Conservation (phyloP, 2,888 invertebrate species). For the Drosophila austrosaltans region DNA sequence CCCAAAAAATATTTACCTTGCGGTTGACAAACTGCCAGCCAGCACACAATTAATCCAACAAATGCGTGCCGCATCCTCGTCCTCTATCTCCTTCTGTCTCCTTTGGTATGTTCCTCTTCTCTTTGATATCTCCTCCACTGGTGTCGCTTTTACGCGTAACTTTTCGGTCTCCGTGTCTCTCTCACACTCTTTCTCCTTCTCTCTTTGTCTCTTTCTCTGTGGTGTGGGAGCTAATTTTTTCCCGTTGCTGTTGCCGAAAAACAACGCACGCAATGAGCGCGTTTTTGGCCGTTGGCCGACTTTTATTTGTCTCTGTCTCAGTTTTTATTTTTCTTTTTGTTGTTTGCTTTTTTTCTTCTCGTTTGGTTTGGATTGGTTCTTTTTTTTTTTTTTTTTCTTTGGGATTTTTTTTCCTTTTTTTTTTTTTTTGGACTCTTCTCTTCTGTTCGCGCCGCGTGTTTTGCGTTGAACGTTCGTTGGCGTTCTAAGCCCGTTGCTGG, state of each 20-base stretch:
- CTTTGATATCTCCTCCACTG: too few relatives aligned
- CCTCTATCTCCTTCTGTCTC: not conserved
- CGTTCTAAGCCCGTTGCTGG: slow-evolving; percentile 67
- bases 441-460: slow-evolving; percentile 49
- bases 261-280: slow-evolving; percentile 73
- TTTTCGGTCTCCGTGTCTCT: not conserved
- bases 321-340: slow-evolving; percentile 45
- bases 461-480: slow-evolving; percentile 59
- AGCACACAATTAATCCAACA: slow-evolving; percentile 78
- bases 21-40: slow-evolving; percentile 78
- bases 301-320: slow-evolving; percentile 61
- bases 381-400: slow-evolving; percentile 17
- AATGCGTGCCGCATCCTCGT: slow-evolving; percentile 68
- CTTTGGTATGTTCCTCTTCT: too few relatives aligned
- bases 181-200: not conserved
- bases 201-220: slow-evolving; percentile 6
- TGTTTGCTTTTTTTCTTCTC: slow-evolving; percentile 18
- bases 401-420: slow-evolving; percentile 17
- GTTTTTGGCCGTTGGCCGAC: slow-evolving; percentile 72
- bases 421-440: slow-evolving; percentile 2
- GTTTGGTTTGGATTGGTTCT: slow-evolving; percentile 29
- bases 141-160: too few relatives aligned
- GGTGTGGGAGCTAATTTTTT: slow-evolving; percentile 48
- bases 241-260: slow-evolving; percentile 62
- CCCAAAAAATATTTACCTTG: slow-evolving; percentile 79